Percentiles rank a stretch among this genome's conserved stretches.
Evolutionary conservation across 2,113 vertebrate genomes (phyloP).

Genomic region (Oreochromis tanganicae): DNA sequence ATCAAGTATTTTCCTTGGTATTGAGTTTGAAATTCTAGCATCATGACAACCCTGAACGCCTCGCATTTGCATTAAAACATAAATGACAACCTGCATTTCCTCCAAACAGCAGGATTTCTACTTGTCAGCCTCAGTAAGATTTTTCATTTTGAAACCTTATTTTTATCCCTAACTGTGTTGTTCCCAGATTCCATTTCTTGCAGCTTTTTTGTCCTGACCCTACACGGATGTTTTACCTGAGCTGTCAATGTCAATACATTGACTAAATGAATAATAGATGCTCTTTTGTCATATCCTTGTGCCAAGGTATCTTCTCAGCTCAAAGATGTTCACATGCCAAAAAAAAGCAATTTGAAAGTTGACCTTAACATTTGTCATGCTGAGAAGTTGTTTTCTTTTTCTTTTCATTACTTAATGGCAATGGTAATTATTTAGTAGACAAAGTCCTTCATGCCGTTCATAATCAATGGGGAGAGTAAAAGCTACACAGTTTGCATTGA

Average conservation of each 20-base stretch:
- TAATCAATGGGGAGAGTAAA: neutral
- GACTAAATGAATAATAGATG: conserved; percentile 50
- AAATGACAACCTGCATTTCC: neutral
- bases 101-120: neutral
- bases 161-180: neutral
- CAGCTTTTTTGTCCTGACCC: neutral
- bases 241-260: conserved; percentile 40
- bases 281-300: conserved; percentile 1
- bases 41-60: neutral
- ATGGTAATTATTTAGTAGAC: neutral
- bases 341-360: neutral
- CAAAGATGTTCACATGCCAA: neutral
- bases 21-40: neutral
- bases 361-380: neutral
- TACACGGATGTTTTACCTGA: neutral
- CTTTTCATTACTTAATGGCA: neutral
- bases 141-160: neutral
- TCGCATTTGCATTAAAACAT: neutral
- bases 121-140: neutral
- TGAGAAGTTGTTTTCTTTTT: neutral
- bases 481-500: neutral
- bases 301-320: neutral
- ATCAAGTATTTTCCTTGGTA: neutral
- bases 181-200: neutral
- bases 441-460: neutral